Base-by-base conservation (phyloP, 1,140 invertebrate species). In the Leptinotarsa texana region DNA sequence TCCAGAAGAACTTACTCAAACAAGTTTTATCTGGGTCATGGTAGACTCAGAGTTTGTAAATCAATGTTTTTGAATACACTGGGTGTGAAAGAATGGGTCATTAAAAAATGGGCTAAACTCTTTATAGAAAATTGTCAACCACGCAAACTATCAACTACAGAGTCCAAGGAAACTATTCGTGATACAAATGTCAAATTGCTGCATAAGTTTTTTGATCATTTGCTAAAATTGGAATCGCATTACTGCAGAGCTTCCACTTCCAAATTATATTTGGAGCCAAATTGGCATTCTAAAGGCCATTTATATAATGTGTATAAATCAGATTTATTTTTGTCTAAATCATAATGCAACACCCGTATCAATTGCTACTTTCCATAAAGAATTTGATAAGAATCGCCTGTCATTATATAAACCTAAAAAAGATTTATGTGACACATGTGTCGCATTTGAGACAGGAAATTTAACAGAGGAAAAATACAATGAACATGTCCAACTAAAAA, bases 171-270 rank as follows among this genome's bases (percentile, higher is more conserved):
- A 27, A 27, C 27, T 5, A 27, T 27, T 27, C 27, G 27, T 27
- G 27, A 27, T 27, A 27, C 27, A 27, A 62, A 11, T 18, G 3
- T 74, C 33, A 74, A 21, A 71, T 21, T 27, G 27, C 27, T 27
- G 27, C 27, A 27, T 6, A 27, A 61, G 61, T 80, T 77, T 77
- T 78, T 82, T 69, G 27, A 66, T 48, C 47, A 47, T 4, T 47
- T 81, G 62, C 79, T 78, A 57, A 83, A 82, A 76, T 48, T 83
- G 27, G 80, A 80, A 24, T 82, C 82, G 13, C 81, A 82, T 77
- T 83, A 83, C 69, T 82, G 82, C 51, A 61, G 78, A 51, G 72
- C 77, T 72, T 75, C 75, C 63, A 77, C 75, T 51, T 70, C 74
- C 47, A 81, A 82, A 76, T 75, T 78, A 71, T 82, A 82, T 77